Percentiles rank a stretch among this genome's conserved stretches.
These are phyloP conservation scores for Tholera decimalis DNA, from an alignment of 2,888 invertebrate species.

Conservation along the genomic window DNA sequence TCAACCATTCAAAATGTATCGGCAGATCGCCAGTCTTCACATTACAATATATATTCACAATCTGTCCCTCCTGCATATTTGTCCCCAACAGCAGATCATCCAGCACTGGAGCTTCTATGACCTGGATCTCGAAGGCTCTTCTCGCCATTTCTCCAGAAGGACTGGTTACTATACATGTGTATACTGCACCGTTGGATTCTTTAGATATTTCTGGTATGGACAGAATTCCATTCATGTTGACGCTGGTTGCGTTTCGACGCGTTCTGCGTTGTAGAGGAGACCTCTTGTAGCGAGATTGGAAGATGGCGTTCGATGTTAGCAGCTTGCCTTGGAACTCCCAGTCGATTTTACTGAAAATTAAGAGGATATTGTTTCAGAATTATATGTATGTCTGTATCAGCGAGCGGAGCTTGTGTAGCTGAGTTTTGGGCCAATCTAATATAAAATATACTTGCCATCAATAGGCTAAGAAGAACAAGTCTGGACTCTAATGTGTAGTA, in stretches of 20 bases:
- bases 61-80: slow-evolving; percentile 95
- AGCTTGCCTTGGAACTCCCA: slow-evolving; percentile 87
- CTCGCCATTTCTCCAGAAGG: slow-evolving; percentile 92
- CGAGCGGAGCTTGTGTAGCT: too few relatives aligned
- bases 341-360: slow-evolving; percentile 88
- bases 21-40: slow-evolving; percentile 94
- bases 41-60: slow-evolving; percentile 96
- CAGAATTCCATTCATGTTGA: slow-evolving; percentile 90
- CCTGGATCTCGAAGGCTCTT: slow-evolving; percentile 92
- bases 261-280: slow-evolving; percentile 72
- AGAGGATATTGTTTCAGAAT: too few relatives aligned
- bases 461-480: too few relatives aligned
- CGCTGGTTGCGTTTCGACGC: slow-evolving; percentile 78
- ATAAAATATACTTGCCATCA: too few relatives aligned
- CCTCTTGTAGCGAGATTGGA: slow-evolving; percentile 83
- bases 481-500: too few relatives aligned
- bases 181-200: slow-evolving; percentile 94
- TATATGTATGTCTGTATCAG: too few relatives aligned
- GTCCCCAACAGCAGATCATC: slow-evolving; percentile 96
- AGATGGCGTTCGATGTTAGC: slow-evolving; percentile 80
- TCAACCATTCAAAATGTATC: slow-evolving; percentile 94
- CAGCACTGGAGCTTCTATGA: slow-evolving; percentile 95
- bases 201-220: slow-evolving; percentile 92
- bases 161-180: slow-evolving; percentile 95
- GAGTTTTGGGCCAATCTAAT: too few relatives aligned